Base-by-base conservation (phyloP, 2,797 vertebrate genomes). In the Nothura maculosa region DNA sequence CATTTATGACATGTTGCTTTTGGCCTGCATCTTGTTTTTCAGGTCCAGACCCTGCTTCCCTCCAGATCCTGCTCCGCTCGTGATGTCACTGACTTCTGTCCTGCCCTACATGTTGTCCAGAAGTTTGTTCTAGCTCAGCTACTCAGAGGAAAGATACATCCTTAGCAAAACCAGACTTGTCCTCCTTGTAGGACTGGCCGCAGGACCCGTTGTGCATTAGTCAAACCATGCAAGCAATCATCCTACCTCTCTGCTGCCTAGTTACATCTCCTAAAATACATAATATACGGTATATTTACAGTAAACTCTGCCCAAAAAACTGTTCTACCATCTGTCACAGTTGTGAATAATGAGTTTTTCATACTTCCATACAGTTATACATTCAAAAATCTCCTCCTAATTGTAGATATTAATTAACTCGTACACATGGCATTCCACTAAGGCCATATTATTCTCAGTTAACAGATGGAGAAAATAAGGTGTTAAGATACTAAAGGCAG, bases 311-410 rank as follows among this genome's bases (percentile, higher is more conserved):
- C 42, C 74, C 50, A 72, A 70, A 90, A 81, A 81, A 0, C 47
- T 40, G n/a, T 91, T 81, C 47, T 86, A 21, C 66, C 86, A 80
- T 85, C 90, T 90, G 81, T 90, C 75, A 42, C 55, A 47, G 24
- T 69, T 78, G 38, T 75, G 82, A 89, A 40, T 72, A 87, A 85
- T 50, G 62, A 92, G 25, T 30, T 87, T 10, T 85, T 93, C 2
- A 0, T 72, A 75, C 27, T 81, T 93, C 54, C 38, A 77, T 18
- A 61, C 30, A 84, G n/a, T 28, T 82, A 58, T 42, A 24, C 21
- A 62, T 83, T 78, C 18, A 73, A 66, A 45, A 19, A 58, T 61
- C 8, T 90, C 27, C 20, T 22, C 22, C 61, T 89, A 77, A 89
- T 10, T 85, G 64, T 15, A 81, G 84, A 72, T 54, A 89, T 75